Percentiles rank a stretch among this genome's conserved stretches.
Evolutionary conservation across 2,113 vertebrate genomes (phyloP).

Genomic region (Vulpes vulpes): DNA sequence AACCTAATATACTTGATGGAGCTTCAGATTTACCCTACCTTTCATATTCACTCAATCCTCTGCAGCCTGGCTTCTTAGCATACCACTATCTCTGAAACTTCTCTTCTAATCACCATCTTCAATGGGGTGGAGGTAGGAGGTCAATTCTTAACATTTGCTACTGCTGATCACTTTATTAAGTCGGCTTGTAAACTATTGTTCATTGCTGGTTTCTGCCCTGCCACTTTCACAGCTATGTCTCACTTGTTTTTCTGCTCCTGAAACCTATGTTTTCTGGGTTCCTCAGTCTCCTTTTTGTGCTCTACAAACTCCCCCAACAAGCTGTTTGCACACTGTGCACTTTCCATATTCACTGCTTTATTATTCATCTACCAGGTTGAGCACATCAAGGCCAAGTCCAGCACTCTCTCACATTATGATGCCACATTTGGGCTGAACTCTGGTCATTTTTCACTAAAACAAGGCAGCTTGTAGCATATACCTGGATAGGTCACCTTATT

Average conservation of each 20-base stretch:
- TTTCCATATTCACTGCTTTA: background rate
- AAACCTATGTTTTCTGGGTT: background rate
- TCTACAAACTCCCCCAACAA: background rate
- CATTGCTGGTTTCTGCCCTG: background rate
- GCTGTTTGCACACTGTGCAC: no score
- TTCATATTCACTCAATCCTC: background rate
- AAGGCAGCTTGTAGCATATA: background rate
- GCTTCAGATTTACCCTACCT: background rate
- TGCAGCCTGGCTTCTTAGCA: background rate
- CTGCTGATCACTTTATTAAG: background rate
- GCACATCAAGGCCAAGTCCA: background rate
- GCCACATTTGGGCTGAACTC: background rate
- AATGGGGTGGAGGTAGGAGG: fast-evolving
- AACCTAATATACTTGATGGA: background rate
- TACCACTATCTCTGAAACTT: background rate
- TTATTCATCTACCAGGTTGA: background rate
- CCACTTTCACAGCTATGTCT: background rate
- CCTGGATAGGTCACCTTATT: background rate
- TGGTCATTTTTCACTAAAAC: background rate
- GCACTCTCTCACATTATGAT: background rate
- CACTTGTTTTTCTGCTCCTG: background rate
- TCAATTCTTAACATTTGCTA: background rate
- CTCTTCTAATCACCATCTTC: background rate
- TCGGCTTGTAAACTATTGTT: background rate
- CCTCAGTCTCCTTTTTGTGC: background rate